phyloP scores from a whole-genome alignment of 2,797 vertebrate species.

The Phataginus tricuspis region DNA sequence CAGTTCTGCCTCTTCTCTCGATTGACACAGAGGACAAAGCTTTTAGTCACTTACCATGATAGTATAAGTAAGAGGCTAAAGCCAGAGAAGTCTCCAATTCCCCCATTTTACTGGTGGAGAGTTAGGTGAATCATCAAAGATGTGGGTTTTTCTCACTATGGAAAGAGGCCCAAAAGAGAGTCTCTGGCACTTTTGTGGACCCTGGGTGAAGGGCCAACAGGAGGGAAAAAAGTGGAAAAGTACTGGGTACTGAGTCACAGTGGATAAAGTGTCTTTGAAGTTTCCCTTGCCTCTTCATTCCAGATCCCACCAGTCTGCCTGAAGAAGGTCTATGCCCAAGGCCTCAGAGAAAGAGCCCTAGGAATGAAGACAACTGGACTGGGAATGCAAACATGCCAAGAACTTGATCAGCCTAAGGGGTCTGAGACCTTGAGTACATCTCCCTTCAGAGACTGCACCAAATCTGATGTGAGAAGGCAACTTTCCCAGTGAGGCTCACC shows the following conservation, averaged over 20 bases:
- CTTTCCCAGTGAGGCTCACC: fast-evolving
- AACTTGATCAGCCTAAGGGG: neutral
- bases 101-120: neutral
- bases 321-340: neutral
- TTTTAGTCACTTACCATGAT: neutral
- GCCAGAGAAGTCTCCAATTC: neutral
- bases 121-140: neutral
- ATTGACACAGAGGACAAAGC: neutral
- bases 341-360: neutral
- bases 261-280: neutral
- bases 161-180: neutral
- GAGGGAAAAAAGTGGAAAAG: neutral
- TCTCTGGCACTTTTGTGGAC: neutral
- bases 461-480: fast-evolving
- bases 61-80: neutral
- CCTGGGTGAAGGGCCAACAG: fast-evolving
- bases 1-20: no score
- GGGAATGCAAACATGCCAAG: neutral
- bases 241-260: neutral
- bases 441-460: fast-evolving
- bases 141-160: neutral
- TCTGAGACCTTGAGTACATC: neutral
- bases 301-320: neutral
- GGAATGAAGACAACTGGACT: fast-evolving
- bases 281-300: neutral